Evolutionary conservation across 2,113 vertebrate genomes (phyloP), one percentile per base, ranked within the genome.

Genomic region (Apeltes quadracus): DNA sequence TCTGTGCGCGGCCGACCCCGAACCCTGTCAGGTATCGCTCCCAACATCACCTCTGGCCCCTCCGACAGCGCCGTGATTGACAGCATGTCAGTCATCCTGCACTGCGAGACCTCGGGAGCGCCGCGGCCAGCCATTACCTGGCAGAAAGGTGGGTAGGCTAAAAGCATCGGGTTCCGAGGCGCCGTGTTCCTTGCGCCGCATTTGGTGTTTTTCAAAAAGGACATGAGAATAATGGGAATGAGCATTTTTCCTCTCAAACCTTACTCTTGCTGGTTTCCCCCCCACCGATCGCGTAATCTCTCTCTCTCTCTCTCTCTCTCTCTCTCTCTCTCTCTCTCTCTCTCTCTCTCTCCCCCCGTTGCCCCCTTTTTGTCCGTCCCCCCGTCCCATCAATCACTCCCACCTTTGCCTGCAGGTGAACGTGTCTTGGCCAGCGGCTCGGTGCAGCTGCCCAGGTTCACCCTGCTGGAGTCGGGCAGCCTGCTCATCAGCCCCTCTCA

Each of bases 11-110:
- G 18, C 43, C 84, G 78, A 70, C 53, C 53, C 68, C 41, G 64
- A 3, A 44, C 71, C 75, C 25, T 46, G 15, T 3, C 86, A 99
- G 98, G 98, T 88, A 99, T 99, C 0, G 96, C 97, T 53, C 97
- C 98, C 61, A 99, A 98, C 93, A 99, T 99, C 94, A 99, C 97
- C 14, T 93, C 94, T 39, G 98, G 97, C 10, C 98, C 97, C 14
- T 87, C 95, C 74, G 97, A 99, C 94, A 98, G 96, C 90, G 95
- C 97, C 0, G 98, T 99, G 90, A 99, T 98, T 14, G 98, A 98
- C 0, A 93, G 98, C 85, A 96, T 95, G 94, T 94, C 97, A 0
- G 94, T 98, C 61, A 93, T 99, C 53, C 92, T 99, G 75, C 95
- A 95, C 63, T 99, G 98, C 4, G 96, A 99, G 94, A 99, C 98